phyloP scores from a whole-genome alignment of 1,140 invertebrate genomes.

The Thalassaphorura encarpata region DNA sequence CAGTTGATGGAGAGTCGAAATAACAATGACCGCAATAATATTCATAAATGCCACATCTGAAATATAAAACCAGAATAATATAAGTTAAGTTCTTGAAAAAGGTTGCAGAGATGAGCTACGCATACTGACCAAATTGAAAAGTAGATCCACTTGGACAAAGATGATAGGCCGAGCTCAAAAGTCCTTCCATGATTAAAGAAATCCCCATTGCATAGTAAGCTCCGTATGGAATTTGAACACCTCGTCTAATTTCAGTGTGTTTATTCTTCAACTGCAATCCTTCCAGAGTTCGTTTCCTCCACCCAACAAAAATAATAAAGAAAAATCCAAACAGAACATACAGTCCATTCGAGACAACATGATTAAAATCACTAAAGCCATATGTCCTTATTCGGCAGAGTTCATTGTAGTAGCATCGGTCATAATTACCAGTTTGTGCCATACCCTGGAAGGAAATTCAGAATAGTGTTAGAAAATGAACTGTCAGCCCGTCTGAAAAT shows the following conservation, averaged over 20 bases:
- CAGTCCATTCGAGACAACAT: conserved; percentile 7
- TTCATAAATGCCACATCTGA: conserved; percentile 10
- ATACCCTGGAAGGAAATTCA: background rate
- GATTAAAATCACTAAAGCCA: conserved; percentile 5
- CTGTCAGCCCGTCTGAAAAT: too few relatives aligned
- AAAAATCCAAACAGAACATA: conserved; percentile 3
- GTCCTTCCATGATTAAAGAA: conserved; percentile 6
- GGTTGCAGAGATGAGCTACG: background rate
- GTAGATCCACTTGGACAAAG: conserved; percentile 6
- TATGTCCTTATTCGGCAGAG: conserved; percentile 2
- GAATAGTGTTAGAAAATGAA: conserved; percentile 6
- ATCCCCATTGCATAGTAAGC: conserved; percentile 6
- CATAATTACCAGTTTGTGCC: conserved; percentile 3
- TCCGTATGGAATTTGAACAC: background rate
- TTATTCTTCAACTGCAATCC: background rate
- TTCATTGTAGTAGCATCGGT: conserved; percentile 12
- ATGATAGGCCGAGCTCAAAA: conserved; percentile 5
- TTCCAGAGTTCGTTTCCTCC: background rate
- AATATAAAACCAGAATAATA: background rate
- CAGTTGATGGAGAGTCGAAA: conserved; percentile 3
- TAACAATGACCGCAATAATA: conserved; percentile 3
- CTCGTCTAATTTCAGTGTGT: too few relatives aligned
- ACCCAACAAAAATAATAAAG: background rate
- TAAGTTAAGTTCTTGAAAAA: background rate
- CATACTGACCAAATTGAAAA: conserved; percentile 11